phyloP scores from a whole-genome alignment of 2,888 invertebrate species.

The Ctenicera cuprea region DNA sequence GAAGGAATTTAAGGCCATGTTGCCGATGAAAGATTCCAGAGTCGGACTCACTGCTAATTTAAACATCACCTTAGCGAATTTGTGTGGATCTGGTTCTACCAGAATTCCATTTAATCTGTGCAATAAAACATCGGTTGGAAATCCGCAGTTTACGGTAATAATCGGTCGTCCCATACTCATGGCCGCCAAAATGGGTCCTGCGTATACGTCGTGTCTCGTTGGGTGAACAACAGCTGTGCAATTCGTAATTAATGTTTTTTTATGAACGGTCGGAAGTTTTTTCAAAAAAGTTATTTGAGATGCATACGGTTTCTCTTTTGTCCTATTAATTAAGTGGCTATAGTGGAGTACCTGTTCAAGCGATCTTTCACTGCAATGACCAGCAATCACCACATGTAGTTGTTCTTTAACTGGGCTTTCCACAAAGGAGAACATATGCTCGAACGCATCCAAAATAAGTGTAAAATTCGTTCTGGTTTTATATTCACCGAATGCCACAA shows the following conservation, averaged over 20 bases:
- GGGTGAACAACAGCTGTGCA: conserved; percentile 66
- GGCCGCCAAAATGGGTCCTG: conserved; percentile 65
- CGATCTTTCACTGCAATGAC: conserved; percentile 60
- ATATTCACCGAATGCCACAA: conserved; percentile 66
- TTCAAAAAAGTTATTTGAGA: conserved; percentile 67
- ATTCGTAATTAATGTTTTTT: conserved; percentile 66
- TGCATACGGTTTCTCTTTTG: conserved; percentile 64
- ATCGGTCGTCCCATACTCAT: conserved; percentile 67
- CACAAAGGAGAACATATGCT: conserved; percentile 63
- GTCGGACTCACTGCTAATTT: conserved; percentile 66
- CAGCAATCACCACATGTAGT: conserved; percentile 67
- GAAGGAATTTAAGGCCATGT: conserved; percentile 66
- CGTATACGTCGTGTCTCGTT: conserved; percentile 65
- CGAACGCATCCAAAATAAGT: conserved; percentile 66
- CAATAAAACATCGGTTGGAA: conserved; percentile 62
- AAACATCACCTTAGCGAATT: conserved; percentile 66
- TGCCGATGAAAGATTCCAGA: conserved; percentile 66
- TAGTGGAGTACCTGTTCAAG: conserved; percentile 64
- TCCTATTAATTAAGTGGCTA: conserved; percentile 62
- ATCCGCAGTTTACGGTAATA: conserved; percentile 66
- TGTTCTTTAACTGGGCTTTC: conserved; percentile 62
- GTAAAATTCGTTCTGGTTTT: conserved; percentile 66
- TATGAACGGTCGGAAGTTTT: conserved; percentile 65
- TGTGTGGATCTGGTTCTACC: conserved; percentile 64
- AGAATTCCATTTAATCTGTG: conserved; percentile 67